Percentiles rank a stretch among this genome's conserved stretches.
Evolutionary conservation across 2,797 vertebrate genomes (phyloP).

Genomic region (Gallinago solitaria): DNA sequence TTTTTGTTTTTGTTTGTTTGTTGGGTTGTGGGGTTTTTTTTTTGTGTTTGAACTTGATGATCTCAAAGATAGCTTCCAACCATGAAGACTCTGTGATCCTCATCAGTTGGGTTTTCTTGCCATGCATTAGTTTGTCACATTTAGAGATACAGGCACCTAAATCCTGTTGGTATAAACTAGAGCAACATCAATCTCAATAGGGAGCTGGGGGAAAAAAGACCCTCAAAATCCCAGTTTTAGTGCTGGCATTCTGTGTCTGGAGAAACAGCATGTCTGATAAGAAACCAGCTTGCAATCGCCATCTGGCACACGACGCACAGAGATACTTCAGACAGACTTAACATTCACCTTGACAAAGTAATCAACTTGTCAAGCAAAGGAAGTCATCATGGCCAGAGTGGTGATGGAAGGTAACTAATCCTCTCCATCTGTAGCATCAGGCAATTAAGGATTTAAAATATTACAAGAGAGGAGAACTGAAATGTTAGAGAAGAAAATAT

Average conservation of each 20-base stretch:
- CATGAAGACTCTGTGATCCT: not conserved
- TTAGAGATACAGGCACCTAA: not conserved
- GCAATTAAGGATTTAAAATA: conserved; percentile 33
- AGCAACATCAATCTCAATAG: not conserved
- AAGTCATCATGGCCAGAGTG: not conserved
- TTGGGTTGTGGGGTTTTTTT: too few relatives aligned
- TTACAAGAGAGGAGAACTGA: not conserved
- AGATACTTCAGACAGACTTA: not conserved
- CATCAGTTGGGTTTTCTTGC: not conserved
- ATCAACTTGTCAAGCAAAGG: conserved; percentile 17
- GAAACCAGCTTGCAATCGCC: not conserved
- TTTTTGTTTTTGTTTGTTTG: too few relatives aligned
- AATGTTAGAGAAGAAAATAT: not conserved
- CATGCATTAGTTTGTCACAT: not conserved
- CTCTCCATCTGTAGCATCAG: not conserved
- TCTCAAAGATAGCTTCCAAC: too few relatives aligned
- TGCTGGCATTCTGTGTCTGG: not conserved
- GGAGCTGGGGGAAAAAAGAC: not conserved
- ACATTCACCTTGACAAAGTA: conserved; percentile 17
- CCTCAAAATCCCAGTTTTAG: not conserved
- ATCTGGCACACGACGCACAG: not conserved
- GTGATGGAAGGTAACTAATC: conserved; percentile 2
- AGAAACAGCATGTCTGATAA: not conserved
- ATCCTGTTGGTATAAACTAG: not conserved
- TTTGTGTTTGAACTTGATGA: too few relatives aligned